phyloP scores from a whole-genome alignment of 2,113 vertebrate species.

The Actenoides lindsayi region DNA sequence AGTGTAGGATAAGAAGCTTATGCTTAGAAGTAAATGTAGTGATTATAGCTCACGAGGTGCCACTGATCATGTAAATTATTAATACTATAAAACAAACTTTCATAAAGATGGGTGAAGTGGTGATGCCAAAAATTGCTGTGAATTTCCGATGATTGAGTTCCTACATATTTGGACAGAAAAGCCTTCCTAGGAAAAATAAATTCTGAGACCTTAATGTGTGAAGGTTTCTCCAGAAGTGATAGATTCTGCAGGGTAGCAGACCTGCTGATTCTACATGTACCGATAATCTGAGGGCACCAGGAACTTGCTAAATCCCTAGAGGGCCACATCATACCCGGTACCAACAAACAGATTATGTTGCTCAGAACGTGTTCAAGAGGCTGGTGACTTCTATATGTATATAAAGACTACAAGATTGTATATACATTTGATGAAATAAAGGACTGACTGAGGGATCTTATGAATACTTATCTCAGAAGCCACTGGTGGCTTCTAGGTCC shows the following conservation, averaged over 20 bases:
- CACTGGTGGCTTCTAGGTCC: neutral
- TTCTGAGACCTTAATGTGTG: neutral
- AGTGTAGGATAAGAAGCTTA: neutral
- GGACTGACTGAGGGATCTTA: neutral
- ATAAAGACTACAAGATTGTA: neutral
- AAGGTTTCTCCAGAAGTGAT: neutral
- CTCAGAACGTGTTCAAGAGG: neutral
- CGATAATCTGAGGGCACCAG: accelerated
- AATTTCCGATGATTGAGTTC: neutral
- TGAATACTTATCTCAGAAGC: neutral
- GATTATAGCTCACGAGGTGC: neutral
- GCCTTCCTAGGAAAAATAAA: neutral
- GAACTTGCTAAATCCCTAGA: neutral
- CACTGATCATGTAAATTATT: neutral
- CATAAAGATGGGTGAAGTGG: accelerated
- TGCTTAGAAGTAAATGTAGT: neutral
- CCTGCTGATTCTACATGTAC: accelerated
- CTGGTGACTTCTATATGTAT: neutral
- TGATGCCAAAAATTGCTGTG: neutral
- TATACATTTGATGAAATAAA: neutral
- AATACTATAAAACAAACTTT: neutral
- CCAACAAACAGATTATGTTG: neutral
- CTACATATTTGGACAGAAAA: neutral
- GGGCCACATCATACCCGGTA: accelerated
- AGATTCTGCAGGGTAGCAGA: neutral